Conservation (phyloP, 2,113 vertebrate species). For the Phylloscopus whistleri region DNA sequence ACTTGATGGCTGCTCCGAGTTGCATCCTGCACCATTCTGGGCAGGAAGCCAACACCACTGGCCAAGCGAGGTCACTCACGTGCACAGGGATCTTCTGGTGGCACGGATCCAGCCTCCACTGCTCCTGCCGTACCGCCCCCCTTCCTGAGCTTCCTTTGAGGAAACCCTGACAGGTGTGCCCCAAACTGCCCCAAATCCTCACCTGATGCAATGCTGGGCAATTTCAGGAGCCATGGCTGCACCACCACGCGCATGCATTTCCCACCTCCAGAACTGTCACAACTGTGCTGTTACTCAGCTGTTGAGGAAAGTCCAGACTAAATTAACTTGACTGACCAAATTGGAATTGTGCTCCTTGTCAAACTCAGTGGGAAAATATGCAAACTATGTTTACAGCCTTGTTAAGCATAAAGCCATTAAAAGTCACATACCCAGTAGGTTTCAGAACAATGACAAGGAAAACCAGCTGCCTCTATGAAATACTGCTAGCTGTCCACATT, state of each 20-base stretch:
- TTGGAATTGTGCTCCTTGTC: background rate
- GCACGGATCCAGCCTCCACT: background rate
- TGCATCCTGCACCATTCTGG: background rate
- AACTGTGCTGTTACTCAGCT: background rate
- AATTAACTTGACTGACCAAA: constrained; percentile 26
- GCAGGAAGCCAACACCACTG: background rate
- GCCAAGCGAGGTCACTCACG: background rate
- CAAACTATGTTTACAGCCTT: constrained; percentile 37
- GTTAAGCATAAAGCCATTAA: constrained; percentile 34
- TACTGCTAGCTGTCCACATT: background rate
- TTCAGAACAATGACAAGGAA: constrained; percentile 1
- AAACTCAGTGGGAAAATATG: constrained; percentile 29
- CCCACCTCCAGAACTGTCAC: background rate
- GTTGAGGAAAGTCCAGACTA: background rate
- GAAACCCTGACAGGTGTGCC: background rate
- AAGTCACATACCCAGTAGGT: constrained; percentile 23
- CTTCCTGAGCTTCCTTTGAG: background rate
- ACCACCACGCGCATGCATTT: rapidly evolving
- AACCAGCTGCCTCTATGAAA: background rate
- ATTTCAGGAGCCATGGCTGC: background rate
- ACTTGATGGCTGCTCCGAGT: background rate
- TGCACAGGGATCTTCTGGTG: background rate
- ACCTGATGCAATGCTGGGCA: background rate
- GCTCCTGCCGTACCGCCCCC: background rate
- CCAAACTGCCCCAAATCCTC: background rate